Percentiles rank a stretch among this genome's conserved stretches.
Evolutionary conservation across 2,113 vertebrate species (phyloP).

Genomic region (Carollia perspicillata): DNA sequence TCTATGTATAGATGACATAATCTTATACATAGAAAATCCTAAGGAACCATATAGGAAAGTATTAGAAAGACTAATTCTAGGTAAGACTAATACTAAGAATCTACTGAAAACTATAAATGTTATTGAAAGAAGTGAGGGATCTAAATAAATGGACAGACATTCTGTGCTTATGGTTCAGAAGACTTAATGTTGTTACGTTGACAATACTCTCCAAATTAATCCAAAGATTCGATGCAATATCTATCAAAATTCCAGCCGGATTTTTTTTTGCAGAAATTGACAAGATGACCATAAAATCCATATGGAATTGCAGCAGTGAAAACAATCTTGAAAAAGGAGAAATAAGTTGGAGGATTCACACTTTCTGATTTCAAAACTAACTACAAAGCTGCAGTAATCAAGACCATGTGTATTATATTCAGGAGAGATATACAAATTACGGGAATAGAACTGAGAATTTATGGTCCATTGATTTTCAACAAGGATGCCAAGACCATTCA

Average conservation of each 20-base stretch:
- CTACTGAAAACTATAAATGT: not conserved
- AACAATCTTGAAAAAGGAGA: not conserved
- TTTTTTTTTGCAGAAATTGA: not conserved
- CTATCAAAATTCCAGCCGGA: not conserved
- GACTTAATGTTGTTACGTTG: not conserved
- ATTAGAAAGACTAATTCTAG: not conserved
- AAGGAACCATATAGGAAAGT: not conserved
- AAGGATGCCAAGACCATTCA: not conserved
- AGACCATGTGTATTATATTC: not conserved
- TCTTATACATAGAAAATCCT: not conserved
- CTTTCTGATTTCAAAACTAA: not conserved
- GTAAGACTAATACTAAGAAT: too few species aligned
- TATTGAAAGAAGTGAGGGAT: not conserved
- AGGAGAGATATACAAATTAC: not conserved
- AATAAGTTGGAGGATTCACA: not conserved
- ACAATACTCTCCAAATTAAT: not conserved
- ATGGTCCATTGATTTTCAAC: not conserved
- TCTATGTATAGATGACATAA: not conserved
- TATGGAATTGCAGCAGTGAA: not conserved
- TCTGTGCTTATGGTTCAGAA: not conserved
- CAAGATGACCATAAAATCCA: not conserved
- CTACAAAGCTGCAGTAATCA: not conserved
- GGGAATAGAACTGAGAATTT: not conserved
- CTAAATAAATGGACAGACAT: not conserved
- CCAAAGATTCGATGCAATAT: not conserved